Evolutionary conservation across 2,113 vertebrate species (phyloP).

Genomic region (Colistium nudipinnis): DNA sequence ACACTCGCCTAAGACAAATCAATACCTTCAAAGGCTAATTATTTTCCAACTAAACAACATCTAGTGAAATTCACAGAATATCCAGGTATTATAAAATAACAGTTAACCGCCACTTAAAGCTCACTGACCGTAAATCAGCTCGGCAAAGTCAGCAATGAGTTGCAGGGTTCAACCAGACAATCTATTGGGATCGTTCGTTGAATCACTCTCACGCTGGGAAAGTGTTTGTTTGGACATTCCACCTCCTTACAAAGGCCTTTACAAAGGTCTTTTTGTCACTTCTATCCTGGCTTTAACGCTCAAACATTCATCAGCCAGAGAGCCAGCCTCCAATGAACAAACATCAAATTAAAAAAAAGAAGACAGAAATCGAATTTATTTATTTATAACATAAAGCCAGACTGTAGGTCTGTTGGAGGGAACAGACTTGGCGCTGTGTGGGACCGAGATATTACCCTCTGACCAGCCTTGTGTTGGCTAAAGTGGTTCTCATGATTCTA

Average conservation of each 20-base stretch:
- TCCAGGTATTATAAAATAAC: constrained; percentile 64
- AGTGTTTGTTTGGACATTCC: constrained; percentile 74
- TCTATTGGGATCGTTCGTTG: constrained; percentile 33
- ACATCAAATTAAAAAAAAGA: constrained; percentile 39
- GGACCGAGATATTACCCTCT: constrained; percentile 37
- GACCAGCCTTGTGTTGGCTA: constrained; percentile 49
- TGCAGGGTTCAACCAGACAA: constrained; percentile 46
- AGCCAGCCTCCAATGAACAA: constrained; percentile 37
- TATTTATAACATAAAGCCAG: constrained; percentile 29
- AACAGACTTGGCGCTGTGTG: constrained; percentile 25
- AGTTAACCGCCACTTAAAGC: constrained; percentile 47
- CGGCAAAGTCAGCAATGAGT: constrained; percentile 47
- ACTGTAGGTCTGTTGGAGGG: constrained; percentile 16
- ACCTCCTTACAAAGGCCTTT: constrained; percentile 60
- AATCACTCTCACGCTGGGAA: constrained; percentile 69
- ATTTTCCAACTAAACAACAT: constrained; percentile 21
- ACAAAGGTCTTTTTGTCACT: constrained; percentile 51
- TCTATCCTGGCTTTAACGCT: constrained; percentile 41
- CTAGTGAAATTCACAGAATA: constrained; percentile 54
- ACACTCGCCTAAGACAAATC: not conserved
- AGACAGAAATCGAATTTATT: constrained; percentile 44
- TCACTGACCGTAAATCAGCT: constrained; percentile 56
- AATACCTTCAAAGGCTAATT: constrained; percentile 32
- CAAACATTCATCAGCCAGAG: constrained; percentile 40
- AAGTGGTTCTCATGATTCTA: constrained; percentile 72